Percentiles rank a stretch among this genome's conserved stretches.
Conservation (phyloP, 2,888 invertebrate species). For the Dolomedes plantarius region DNA sequence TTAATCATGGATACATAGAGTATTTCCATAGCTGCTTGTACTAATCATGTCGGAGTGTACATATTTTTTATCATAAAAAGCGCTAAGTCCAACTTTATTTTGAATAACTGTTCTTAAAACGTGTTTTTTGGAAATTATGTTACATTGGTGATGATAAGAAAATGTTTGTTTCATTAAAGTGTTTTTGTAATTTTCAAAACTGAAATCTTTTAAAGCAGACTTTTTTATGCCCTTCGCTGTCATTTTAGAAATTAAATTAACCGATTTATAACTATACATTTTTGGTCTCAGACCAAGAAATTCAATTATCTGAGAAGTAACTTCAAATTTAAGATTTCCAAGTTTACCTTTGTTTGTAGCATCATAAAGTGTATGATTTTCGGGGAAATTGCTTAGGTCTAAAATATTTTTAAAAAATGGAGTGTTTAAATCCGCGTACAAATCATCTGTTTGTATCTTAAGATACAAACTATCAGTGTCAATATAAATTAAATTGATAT, state of each 20-base stretch:
- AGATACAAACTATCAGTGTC: background rate
- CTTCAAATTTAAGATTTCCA: background rate
- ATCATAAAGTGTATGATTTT: background rate
- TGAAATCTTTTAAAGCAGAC: background rate
- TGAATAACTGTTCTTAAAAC: background rate
- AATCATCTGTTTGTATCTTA: background rate
- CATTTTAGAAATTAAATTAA: background rate
- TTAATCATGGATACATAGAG: too few relatives aligned
- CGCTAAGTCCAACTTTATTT: slow-evolving; percentile 12
- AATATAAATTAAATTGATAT: background rate
- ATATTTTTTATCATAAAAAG: too few relatives aligned
- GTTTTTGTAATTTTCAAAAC: background rate
- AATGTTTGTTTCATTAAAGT: background rate
- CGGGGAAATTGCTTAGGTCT: background rate
- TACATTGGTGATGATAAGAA: background rate
- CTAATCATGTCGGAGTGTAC: too few relatives aligned
- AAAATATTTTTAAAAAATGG: background rate
- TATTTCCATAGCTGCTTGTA: too few relatives aligned
- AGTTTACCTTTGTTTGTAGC: background rate
- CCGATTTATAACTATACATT: slow-evolving; percentile 3
- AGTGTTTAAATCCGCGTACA: background rate
- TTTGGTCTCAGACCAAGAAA: background rate
- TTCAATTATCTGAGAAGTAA: background rate
- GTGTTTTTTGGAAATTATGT: slow-evolving; percentile 18
- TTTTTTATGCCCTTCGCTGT: slow-evolving; percentile 19